Base-by-base conservation (phyloP, 2,888 invertebrate genomes). In the Dione vanillae region DNA sequence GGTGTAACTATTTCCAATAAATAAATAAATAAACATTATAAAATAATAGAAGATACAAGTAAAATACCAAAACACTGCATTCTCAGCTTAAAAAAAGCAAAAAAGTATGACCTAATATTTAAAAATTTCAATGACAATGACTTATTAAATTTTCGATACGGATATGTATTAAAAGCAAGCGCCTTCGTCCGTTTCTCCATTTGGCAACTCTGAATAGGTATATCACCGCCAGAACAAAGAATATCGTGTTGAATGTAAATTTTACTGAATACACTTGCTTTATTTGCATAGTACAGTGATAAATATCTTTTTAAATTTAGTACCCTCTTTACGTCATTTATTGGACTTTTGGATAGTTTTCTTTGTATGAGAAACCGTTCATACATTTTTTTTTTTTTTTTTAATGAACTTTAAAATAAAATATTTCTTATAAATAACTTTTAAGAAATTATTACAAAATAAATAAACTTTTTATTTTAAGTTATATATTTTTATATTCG, bases 181-280 rank as follows among this genome's bases (percentile, higher is more conserved):
- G 43, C 5, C 11, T 49, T 7, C 19, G 0, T 64, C 37, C 19
- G n/a, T 19, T 19, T 14, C 9, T 49, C 14, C 37, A 12, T 51
- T 64, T 64, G 64, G 64, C 64, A 64, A 19, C 19, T 27, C 49
- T 27, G 64, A 14, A 51, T 40, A n/a, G n/a, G n/a, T n/a, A 61
- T 11, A 61, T 45, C 61, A 27, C 27, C 45, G 61, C 61, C 61
- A 40, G 47, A 59, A 59, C 67, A 67, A 67, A 59, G 67, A 40
- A 59, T 51, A 49, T 67, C 59, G 51, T 64, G 47, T 49, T 19
- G 27, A 67, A 67, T 67, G 59, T 59, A 67, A 67, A 67, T 67
- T 59, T 49, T 2, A 59, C 49, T 40, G 58, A 67, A 35, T 41
- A 49, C 58, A 59, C 67, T 59, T 59, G 27, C 59, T 41, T 56